phyloP scores from a whole-genome alignment of 2,888 invertebrate genomes.

The Zhuqinia jingwanae region DNA sequence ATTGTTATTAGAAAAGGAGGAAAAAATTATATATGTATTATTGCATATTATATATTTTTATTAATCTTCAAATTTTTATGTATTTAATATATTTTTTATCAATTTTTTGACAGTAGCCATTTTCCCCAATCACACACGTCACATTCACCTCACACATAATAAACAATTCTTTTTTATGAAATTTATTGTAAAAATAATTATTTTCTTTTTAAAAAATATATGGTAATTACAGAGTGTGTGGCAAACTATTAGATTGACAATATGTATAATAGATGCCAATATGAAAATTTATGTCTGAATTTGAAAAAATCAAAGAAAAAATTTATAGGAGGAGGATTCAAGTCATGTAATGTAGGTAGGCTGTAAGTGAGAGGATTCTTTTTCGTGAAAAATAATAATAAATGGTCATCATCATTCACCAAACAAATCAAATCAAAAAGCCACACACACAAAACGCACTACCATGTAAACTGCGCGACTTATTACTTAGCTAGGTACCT shows the following conservation, averaged over 20 bases:
- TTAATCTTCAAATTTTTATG: background rate
- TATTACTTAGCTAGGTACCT: no score
- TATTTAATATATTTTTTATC: background rate
- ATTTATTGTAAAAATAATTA: background rate
- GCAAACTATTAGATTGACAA: background rate
- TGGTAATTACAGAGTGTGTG: constrained; percentile 13
- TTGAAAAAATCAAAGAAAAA: background rate
- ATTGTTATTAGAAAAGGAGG: background rate
- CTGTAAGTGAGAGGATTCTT: no score
- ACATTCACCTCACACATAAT: no score
- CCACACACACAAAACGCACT: constrained; percentile 11
- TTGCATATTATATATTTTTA: no score
- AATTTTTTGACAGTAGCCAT: constrained; percentile 2
- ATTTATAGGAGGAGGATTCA: no score
- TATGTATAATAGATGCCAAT: constrained; percentile 1
- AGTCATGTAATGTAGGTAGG: no score
- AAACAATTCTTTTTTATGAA: background rate
- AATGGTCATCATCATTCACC: constrained; percentile 3
- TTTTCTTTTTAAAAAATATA: background rate
- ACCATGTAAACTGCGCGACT: no score
- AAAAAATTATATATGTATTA: no score
- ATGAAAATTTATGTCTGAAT: constrained; percentile 11
- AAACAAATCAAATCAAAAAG: background rate
- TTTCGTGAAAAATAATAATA: no score
- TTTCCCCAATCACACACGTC: background rate